Percentiles rank a stretch among this genome's conserved stretches.
Evolutionary conservation across 2,113 vertebrate species (phyloP).

Genomic region (Corydoras maculifer): DNA sequence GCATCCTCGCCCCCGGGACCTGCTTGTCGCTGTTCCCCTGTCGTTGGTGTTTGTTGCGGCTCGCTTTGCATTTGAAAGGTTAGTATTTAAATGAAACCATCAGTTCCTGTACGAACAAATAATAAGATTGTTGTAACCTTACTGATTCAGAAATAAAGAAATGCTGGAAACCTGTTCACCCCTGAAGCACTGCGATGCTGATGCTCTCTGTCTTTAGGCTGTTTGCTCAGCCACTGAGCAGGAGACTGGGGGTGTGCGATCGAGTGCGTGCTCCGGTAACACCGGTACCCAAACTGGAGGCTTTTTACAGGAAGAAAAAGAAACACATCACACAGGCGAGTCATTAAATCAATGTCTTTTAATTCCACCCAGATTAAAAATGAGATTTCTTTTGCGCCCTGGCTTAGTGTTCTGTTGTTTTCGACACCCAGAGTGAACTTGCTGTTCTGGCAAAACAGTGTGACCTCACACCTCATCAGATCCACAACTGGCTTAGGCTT

Average conservation of each 20-base stretch:
- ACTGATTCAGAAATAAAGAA: no score
- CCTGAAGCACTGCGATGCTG: neutral
- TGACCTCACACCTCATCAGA: slow-evolving; percentile 67
- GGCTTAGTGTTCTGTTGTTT: neutral
- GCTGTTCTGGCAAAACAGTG: slow-evolving; percentile 69
- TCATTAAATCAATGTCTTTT: neutral
- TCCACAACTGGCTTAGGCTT: slow-evolving; percentile 78
- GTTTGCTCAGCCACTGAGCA: slow-evolving; percentile 71
- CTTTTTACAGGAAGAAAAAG: slow-evolving; percentile 59
- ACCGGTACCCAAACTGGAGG: slow-evolving; percentile 66
- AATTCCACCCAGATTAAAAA: neutral
- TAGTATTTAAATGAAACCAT: slow-evolving; percentile 18
- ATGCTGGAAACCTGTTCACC: neutral
- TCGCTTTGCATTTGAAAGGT: slow-evolving; percentile 81
- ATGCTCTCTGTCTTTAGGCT: slow-evolving; percentile 53
- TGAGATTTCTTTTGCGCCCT: neutral
- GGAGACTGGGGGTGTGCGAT: slow-evolving; percentile 70
- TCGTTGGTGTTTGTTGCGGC: slow-evolving; percentile 68
- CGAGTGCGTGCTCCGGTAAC: slow-evolving; percentile 55
- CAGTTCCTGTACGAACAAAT: no score
- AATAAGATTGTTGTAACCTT: no score
- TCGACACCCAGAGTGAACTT: slow-evolving; percentile 52
- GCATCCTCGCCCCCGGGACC: slow-evolving; percentile 70
- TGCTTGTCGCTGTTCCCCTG: slow-evolving; percentile 72
- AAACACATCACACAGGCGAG: slow-evolving; percentile 67